phyloP scores from a whole-genome alignment of 2,113 vertebrate genomes.

The Phasianus colchicus region DNA sequence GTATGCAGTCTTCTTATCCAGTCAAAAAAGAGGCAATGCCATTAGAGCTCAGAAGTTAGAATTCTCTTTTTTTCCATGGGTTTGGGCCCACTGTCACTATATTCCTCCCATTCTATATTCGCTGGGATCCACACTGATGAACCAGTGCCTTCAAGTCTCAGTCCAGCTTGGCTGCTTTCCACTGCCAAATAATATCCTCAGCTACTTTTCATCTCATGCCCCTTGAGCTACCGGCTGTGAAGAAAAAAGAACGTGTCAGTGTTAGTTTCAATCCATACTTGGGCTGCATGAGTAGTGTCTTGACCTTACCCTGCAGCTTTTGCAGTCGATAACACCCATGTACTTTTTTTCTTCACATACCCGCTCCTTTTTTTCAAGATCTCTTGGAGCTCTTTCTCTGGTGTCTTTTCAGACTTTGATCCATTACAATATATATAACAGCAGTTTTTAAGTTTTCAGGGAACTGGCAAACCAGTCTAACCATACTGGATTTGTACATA shows the following conservation, averaged over 20 bases:
- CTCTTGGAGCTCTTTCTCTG: background rate
- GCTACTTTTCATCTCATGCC: background rate
- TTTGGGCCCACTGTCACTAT: background rate
- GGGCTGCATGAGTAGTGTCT: background rate
- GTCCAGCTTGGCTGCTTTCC: background rate
- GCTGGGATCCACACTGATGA: background rate
- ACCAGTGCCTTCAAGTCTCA: background rate
- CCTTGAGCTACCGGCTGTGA: background rate
- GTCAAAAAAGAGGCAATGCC: background rate
- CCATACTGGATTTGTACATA: background rate
- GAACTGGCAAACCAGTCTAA: background rate
- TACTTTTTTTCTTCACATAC: background rate
- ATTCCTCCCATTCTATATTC: background rate
- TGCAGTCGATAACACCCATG: accelerated
- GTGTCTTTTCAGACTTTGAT: background rate
- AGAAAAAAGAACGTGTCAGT: accelerated
- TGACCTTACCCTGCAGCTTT: background rate
- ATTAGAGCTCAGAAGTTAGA: background rate
- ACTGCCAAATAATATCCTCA: background rate
- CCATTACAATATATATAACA: background rate
- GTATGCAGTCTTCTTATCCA: background rate
- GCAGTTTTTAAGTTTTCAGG: background rate
- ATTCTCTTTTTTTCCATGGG: background rate
- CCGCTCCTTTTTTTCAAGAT: background rate
- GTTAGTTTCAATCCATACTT: background rate